Evolutionary conservation across 1,140 invertebrate genomes (phyloP), one percentile per base, ranked within the genome.

Genomic region (Pygmarrhopalites habei): DNA sequence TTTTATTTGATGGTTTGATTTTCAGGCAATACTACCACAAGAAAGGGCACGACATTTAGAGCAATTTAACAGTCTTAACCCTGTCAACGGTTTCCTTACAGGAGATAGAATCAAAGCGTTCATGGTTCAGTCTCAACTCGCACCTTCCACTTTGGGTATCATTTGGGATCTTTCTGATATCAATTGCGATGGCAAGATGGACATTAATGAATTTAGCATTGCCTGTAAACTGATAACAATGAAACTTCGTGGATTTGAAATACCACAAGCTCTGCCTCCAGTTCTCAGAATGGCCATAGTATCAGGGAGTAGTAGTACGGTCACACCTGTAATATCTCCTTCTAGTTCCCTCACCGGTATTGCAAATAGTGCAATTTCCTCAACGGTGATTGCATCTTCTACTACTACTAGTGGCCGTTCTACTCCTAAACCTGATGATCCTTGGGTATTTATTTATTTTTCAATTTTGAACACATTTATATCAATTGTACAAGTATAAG

Each of bases 201-300:
- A 98, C 76, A 85, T 92, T 51, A 88, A 89, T 73, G 95, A 99
- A 78, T 99, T 98, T 76, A 93, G 90, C 55, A 95, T 98, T 72
- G 95, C 95, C 51, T 96, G 95, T 78, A 95, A 96, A 82, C 81
- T 98, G 47, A 98, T 98, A 52, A 92, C 91, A 76, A 81, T 95
- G 58, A 97, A 95, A 78, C 79, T 96, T 21, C 84, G 90, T 66
- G 93, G 93, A 17, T 85, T 88, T 76, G 92, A 96, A 75, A 80
- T 98, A 61, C 95, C 95, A 1, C 86, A 88, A 73, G 76, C 79
- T 4, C 78, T 98, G 53, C 95, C 95, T 47, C 84, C 86, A 25
- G 80, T 83, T 64, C 75, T 97, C 21, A 73, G 69, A 60, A 23
- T 56, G 39, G 61, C 69, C 23, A 61, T 69, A 4, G 64, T 62